Percentiles rank a stretch among this genome's conserved stretches.
These are phyloP conservation scores for Alloscopus bannaensis DNA, from an alignment of 2,888 invertebrate genomes.

Conservation along the genomic window DNA sequence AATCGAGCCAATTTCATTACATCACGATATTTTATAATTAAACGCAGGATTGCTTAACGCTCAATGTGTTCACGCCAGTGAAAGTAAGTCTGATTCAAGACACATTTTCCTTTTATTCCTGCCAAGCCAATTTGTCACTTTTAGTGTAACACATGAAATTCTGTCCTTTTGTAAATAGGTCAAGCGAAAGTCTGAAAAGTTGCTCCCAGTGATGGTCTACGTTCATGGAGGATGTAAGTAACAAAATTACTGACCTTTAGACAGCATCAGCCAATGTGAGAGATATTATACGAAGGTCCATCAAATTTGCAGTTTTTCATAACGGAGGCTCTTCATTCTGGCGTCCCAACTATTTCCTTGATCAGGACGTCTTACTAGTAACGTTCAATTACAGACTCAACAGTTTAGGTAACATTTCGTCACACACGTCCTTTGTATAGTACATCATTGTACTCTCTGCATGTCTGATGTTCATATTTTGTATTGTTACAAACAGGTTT, in stretches of 20 bases:
- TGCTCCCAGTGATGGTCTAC: constrained; percentile 43
- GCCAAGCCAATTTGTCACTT: too few species aligned
- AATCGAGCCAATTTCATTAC: too few species aligned
- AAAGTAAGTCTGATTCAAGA: too few species aligned
- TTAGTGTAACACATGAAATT: too few species aligned
- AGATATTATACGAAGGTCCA: background rate
- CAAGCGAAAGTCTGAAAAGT: constrained; percentile 6
- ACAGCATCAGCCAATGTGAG: background rate
- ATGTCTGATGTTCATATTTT: background rate
- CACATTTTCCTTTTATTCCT: too few species aligned
- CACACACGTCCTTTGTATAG: background rate
- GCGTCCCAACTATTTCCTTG: constrained; percentile 57
- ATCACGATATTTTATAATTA: too few species aligned
- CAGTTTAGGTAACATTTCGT: constrained; percentile 18
- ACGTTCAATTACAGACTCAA: constrained; percentile 60
- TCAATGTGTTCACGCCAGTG: constrained; percentile 34
- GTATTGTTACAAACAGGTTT: constrained; percentile 52
- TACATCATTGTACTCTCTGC: background rate
- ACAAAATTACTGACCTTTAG: background rate
- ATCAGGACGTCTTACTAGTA: constrained; percentile 64
- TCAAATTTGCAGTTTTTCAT: constrained; percentile 43
- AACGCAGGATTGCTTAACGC: constrained; percentile 3
- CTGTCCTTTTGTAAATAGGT: background rate
- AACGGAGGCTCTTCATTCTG: constrained; percentile 43
- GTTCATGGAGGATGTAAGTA: constrained; percentile 53